Evolutionary conservation across 2,888 invertebrate species (phyloP), one percentile per base, ranked within the genome.

Genomic region (Ochlodes sylvanus): DNA sequence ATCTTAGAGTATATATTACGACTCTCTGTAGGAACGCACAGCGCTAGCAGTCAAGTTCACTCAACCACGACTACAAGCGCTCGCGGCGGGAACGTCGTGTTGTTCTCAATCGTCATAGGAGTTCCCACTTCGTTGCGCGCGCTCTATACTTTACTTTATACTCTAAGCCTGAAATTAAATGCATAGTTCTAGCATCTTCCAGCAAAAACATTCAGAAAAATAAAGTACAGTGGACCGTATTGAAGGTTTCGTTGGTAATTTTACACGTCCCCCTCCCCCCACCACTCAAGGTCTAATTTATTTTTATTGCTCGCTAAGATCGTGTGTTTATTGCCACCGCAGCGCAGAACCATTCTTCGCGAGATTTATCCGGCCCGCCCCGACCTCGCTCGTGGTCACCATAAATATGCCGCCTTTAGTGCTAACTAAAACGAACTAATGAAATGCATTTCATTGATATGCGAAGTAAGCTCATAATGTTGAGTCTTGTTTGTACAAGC

Each of bases 271-370:
- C 34, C 27, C 44, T 12, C 17, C 32, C n/a, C 34, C 44, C 12
- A 7, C 19, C 56, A n/a, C 44, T 44, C 56, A 7, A 14, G 47
- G 15, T 50, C 75, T 82, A 83, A 85, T 85, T 85, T 85, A 85
- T 83, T 84, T 84, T 85, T 84, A 84, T 83, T 74, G 80, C 77
- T 74, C 70, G 78, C 82, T 78, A 81, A 83, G 79, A 79, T 77
- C 76, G 74, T 68, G 72, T 77, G 79, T 84, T 83, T 84, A 83
- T 80, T 79, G 75, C 82, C 79, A 72, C 73, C 72, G 74, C 74
- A 75, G 71, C 71, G 69, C 57, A 56, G 58, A 70, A 56, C 71
- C 70, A 72, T 72, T 72, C 70, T 71, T 73, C 67, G 57, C 50
- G 68, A 76, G 77, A 83, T 83, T 83, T 83, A 83, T 82, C 74